Percentiles rank a stretch among this genome's conserved stretches.
phyloP scores from a whole-genome alignment of 2,888 invertebrate genomes.

The Sinhomidia bicolor region DNA sequence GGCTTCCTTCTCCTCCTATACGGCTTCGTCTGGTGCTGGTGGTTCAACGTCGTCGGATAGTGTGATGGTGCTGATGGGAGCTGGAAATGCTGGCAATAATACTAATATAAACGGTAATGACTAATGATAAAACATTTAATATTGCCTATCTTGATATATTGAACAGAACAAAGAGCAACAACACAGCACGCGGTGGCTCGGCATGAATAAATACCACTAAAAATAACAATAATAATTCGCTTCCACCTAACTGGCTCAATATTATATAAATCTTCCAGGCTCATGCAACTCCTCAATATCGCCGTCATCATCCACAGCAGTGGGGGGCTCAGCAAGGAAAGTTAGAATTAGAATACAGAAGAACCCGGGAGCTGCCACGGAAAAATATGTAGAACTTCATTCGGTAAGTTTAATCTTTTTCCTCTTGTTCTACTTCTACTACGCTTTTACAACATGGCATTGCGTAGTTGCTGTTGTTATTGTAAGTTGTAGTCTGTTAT shows the following conservation, averaged over 20 bases:
- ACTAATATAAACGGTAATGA: slow-evolving; percentile 63
- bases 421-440: not conserved
- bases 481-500: not conserved
- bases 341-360: slow-evolving; percentile 78
- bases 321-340: slow-evolving; percentile 72
- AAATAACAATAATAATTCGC: slow-evolving; percentile 20
- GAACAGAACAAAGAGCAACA: not conserved
- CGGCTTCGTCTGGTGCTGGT: slow-evolving; percentile 48
- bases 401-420: slow-evolving; percentile 70
- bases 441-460: not conserved
- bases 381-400: slow-evolving; percentile 77
- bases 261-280: slow-evolving; percentile 45
- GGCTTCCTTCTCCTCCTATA: slow-evolving; percentile 71
- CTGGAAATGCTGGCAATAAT: slow-evolving; percentile 56
- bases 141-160: not conserved
- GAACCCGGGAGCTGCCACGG: slow-evolving; percentile 75
- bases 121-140: not conserved
- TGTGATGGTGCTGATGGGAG: not conserved
- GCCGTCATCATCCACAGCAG: slow-evolving; percentile 64
- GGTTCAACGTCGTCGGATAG: slow-evolving; percentile 36
- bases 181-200: not conserved
- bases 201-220: not conserved
- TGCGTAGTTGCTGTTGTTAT: not conserved
- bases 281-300: slow-evolving; percentile 58
- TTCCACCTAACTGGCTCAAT: slow-evolving; percentile 30